Base-by-base conservation (phyloP, 30 jellyfish, hydroid and myxozoan genomes). In the Calvadosia cruxmelitensis region DNA sequence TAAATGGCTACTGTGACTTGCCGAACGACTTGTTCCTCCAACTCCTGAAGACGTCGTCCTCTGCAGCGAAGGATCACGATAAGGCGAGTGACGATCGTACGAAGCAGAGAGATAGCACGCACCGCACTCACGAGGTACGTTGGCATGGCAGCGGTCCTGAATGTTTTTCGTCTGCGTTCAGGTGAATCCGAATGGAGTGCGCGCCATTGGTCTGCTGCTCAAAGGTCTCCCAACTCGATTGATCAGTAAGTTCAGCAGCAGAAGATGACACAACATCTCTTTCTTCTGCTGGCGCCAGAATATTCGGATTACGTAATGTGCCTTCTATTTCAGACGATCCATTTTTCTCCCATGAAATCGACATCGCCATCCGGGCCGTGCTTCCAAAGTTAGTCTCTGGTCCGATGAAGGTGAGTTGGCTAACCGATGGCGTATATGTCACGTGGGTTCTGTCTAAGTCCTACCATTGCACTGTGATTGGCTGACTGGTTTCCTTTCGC, bases 171-270 rank as follows among this genome's bases (percentile, higher is more conserved):
- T n/a, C n/a, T n/a, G n/a, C n/a, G n/a, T 72, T 52, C 29, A 91
- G 99, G 92, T 91, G 33, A 91, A 92, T 49, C 77, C 93, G 27
- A 91, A 91, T 57, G 99, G 99, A 20, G 99, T 82, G 3, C 52
- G 99, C 24, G 99, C 99, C n/a, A 69, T 91, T 48, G 99, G 99
- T 48, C 81, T 79, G 51, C 71, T 82, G 10, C 79, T 91, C 24
- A 76, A 69, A 28, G 73, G 86, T 62, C 31, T 91, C 12, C 94
- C 94, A 0, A 34, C 63, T 27, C 26, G 28, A 35, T 20, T 70
- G 50, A 51, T 75, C 64, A 93, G 97, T 88, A 71, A 78, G 86
- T 10, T 10, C 31, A 12, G 0, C 3, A 12, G 0, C 23, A 31
- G 2, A 31, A 0, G 20, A 31, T 61, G 27, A 32, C 27, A 15